Evolutionary conservation across 2,888 invertebrate genomes (phyloP), one percentile per base, ranked within the genome.

Genomic region (Onchidella celtica): DNA sequence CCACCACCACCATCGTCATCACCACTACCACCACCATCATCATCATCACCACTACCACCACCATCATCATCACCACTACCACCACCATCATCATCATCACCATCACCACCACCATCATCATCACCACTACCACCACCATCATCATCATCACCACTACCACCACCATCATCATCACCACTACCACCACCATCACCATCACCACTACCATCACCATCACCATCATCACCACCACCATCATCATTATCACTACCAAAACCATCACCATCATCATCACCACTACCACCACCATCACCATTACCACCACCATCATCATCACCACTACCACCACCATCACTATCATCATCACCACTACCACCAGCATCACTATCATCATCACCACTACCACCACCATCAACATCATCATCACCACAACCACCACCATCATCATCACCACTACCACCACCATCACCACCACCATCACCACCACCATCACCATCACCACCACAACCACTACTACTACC

Each of bases 121-220:
- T 17, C 27, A 9, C 4, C 0, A 17, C 9, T 34, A 9, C 11
- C 36, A 29, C 66, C 66, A 27, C 9, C 14, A 24, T 40, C n/a
- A 36, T 40, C 11, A 70, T 40, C 38, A n/a, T n/a, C n/a, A n/a
- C n/a, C n/a, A n/a, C n/a, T n/a, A n/a, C n/a, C n/a, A n/a, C n/a
- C n/a, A 70, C 38, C 24, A 36, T n/a, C 70, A 70, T 40, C 70
- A 70, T 34, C 66, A 66, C 1, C 66, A 66, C 3, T 27, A 66
- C 3, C 66, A 66, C 3, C 66, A 66, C 3, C 66, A 66, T 1
- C 66, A 66, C 3, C 32, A 66, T 66, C 32, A 66, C 32, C 66
- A 66, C 32, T 32, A 66, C n/a, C 66, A 11, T 66, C 32, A 66
- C n/a, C 66, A 66, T 66, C 66, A 66, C 32, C 66, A 66, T 27